These are phyloP conservation scores for Otis tarda DNA, from an alignment of 2,113 vertebrate species.

Conservation along the genomic window DNA sequence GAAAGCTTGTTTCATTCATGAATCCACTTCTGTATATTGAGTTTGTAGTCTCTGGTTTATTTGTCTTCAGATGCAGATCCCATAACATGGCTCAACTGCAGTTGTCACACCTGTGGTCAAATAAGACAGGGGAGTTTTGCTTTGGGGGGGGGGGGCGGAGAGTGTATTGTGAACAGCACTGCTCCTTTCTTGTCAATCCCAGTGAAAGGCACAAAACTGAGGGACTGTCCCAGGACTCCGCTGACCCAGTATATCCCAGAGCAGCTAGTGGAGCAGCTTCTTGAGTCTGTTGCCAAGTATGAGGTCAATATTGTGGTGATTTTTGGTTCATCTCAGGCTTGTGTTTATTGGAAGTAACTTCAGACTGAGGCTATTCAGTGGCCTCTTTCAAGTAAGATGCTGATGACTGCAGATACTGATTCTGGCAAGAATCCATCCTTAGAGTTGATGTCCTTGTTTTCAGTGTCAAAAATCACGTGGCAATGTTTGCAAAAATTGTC, in stretches of 20 bases:
- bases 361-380: background rate
- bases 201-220: background rate
- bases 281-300: background rate
- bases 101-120: background rate
- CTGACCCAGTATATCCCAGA: background rate
- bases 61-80: background rate
- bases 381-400: background rate
- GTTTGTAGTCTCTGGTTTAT: background rate
- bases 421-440: background rate
- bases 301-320: background rate
- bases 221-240: background rate
- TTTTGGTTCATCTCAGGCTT: background rate
- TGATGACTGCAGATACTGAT: background rate
- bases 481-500: background rate
- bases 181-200: background rate
- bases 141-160: background rate
- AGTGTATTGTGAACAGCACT: background rate
- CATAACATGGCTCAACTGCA: background rate
- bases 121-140: background rate
- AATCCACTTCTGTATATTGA: background rate
- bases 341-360: background rate
- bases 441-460: background rate
- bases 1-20: background rate
- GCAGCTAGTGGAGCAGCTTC: background rate
- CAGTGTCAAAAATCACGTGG: background rate